Conservation (phyloP, 2,113 vertebrate species). For the Aegypius monachus region DNA sequence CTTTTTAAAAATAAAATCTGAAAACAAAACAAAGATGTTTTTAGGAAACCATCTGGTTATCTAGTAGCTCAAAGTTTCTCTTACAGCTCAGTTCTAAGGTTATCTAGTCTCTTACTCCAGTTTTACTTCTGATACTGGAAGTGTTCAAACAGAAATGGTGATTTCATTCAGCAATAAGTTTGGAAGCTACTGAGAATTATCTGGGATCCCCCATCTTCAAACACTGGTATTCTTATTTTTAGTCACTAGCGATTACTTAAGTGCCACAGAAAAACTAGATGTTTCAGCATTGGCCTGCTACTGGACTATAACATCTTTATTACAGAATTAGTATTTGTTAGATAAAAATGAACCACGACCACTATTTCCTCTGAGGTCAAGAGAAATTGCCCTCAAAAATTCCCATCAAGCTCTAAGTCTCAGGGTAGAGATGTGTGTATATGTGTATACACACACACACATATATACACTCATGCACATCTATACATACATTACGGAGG, state of each 20-base stretch:
- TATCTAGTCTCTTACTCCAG: neutral
- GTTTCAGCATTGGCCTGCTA: neutral
- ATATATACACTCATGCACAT: no score
- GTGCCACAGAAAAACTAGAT: neutral
- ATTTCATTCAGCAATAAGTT: neutral
- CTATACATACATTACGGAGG: fast-evolving
- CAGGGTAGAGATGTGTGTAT: no score
- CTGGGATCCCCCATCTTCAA: neutral
- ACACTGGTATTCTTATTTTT: neutral
- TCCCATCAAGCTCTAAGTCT: neutral
- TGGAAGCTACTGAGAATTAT: neutral
- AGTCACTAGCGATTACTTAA: neutral
- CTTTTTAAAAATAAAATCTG: neutral
- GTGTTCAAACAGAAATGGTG: neutral
- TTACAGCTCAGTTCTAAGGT: neutral
- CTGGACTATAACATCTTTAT: neutral
- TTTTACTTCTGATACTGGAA: neutral
- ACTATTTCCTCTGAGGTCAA: neutral
- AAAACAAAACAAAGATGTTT: neutral
- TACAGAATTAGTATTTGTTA: neutral
- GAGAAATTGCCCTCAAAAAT: neutral
- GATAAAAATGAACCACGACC: neutral
- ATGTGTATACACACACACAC: neutral
- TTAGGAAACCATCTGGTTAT: neutral
- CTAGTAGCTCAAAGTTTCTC: neutral